phyloP scores from a whole-genome alignment of 2,113 vertebrate genomes.

The Barbus barbus region DNA sequence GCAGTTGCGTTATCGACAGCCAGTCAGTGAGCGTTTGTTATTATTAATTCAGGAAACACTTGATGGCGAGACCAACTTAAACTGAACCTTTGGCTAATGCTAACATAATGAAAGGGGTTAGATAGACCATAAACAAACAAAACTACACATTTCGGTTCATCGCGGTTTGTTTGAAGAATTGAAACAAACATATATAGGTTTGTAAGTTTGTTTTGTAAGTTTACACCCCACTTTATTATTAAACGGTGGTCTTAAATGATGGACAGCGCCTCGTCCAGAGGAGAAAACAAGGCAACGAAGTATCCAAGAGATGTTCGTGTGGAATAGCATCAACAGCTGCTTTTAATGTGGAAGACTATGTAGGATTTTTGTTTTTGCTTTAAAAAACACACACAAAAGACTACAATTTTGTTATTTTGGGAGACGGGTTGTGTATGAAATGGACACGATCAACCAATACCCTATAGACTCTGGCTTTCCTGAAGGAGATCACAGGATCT shows the following conservation, averaged over 20 bases:
- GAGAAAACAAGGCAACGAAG: slow-evolving; percentile 8
- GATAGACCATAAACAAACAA: slow-evolving; percentile 3
- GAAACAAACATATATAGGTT: background rate
- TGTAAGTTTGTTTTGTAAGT: background rate
- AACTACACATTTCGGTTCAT: background rate
- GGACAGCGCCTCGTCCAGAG: background rate
- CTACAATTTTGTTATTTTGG: background rate
- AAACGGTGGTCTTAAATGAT: background rate
- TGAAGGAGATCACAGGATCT: slow-evolving; percentile 53
- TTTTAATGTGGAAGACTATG: background rate
- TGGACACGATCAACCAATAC: slow-evolving; percentile 69
- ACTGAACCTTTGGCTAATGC: slow-evolving; percentile 18
- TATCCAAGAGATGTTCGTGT: slow-evolving; percentile 1
- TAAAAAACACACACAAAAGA: background rate
- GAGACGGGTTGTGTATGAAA: slow-evolving; percentile 43
- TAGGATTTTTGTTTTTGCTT: background rate
- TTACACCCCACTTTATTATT: background rate
- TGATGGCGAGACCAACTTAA: slow-evolving; percentile 1
- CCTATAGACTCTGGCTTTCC: slow-evolving; percentile 53
- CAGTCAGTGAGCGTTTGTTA: background rate
- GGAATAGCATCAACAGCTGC: background rate
- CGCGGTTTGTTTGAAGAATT: background rate
- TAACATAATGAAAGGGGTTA: slow-evolving; percentile 9
- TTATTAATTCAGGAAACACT: background rate
- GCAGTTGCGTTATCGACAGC: background rate